Evolutionary conservation across 2,888 invertebrate genomes (phyloP).

Genomic region (Lithosia quadra): DNA sequence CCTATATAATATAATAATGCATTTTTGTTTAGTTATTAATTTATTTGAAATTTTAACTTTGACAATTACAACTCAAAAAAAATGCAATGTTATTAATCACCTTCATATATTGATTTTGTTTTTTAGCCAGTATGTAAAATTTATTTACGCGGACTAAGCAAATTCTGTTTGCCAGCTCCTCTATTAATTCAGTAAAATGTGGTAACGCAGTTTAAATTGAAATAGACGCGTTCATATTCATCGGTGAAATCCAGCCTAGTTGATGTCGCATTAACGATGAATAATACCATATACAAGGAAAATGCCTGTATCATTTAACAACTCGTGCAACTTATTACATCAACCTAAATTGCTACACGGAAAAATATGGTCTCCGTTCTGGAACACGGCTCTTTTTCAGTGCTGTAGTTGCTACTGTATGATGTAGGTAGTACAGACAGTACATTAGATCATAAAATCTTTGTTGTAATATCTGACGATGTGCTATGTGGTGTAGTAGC

Average conservation of each 20-base stretch:
- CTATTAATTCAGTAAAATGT: background rate
- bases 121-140: no score
- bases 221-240: background rate
- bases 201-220: background rate
- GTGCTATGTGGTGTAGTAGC: no score
- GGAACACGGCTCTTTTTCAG: background rate
- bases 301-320: background rate
- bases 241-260: background rate
- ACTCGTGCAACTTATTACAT: background rate
- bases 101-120: no score
- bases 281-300: background rate
- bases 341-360: slow-evolving; percentile 1
- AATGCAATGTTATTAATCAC: no score
- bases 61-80: no score
- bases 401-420: background rate
- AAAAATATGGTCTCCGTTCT: background rate
- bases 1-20: no score
- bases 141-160: no score
- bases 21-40: no score
- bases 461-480: background rate
- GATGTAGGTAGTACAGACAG: background rate
- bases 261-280: background rate
- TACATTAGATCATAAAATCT: background rate
- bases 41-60: no score
- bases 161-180: no score